phyloP scores from a whole-genome alignment of 1,140 invertebrate genomes.

The Chrysopa pallens region DNA sequence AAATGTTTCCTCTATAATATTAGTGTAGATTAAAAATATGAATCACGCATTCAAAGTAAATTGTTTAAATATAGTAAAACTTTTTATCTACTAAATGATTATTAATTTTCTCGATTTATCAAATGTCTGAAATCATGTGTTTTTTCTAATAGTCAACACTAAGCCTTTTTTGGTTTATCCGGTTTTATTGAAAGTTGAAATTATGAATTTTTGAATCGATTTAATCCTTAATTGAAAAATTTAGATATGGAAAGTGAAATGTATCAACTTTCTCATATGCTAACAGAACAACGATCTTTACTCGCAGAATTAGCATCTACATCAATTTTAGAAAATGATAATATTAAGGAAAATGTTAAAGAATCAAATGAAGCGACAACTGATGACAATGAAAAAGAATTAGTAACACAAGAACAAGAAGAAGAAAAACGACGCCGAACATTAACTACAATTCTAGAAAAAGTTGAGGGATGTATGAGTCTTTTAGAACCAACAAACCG shows the following conservation, averaged over 20 bases:
- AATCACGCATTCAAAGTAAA: too few species aligned
- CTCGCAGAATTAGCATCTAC: conserved; percentile 60
- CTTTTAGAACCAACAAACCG: conserved; percentile 56
- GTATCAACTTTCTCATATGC: conserved; percentile 89
- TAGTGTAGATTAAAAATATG: too few species aligned
- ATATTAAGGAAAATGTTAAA: conserved; percentile 25
- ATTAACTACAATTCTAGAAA: conserved; percentile 63
- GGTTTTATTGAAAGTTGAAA: too few species aligned
- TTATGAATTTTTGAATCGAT: too few species aligned
- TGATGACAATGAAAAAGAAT: conserved; percentile 32
- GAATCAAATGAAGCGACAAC: conserved; percentile 33
- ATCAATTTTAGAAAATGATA: conserved; percentile 49
- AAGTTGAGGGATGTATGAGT: conserved; percentile 75
- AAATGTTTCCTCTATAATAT: too few species aligned
- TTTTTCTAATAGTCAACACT: too few species aligned
- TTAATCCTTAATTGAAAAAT: background rate
- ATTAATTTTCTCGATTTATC: too few species aligned
- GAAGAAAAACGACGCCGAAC: conserved; percentile 45
- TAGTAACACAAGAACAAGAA: conserved; percentile 39
- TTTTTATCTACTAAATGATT: too few species aligned
- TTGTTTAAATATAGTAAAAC: too few species aligned
- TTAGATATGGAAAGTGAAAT: conserved; percentile 92
- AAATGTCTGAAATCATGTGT: too few species aligned
- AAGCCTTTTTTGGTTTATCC: too few species aligned
- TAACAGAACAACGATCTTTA: conserved; percentile 84